These are phyloP conservation scores for Platyrinchus mystaceus DNA, from an alignment of 2,797 vertebrate genomes.

Conservation along the genomic window DNA sequence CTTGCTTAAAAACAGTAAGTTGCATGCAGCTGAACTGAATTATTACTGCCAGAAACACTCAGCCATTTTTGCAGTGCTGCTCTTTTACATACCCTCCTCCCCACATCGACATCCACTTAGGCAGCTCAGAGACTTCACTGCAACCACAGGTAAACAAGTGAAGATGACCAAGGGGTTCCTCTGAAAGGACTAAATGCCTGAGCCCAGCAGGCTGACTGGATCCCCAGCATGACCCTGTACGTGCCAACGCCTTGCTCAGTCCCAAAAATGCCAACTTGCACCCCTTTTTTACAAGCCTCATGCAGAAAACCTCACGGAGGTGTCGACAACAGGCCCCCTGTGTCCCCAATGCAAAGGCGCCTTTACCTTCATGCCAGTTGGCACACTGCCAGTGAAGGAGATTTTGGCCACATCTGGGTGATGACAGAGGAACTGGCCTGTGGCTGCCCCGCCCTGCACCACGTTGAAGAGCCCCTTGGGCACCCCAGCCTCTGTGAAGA, in stretches of 20 bases:
- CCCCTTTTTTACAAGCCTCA: neutral
- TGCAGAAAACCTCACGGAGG: neutral
- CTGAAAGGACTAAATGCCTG: neutral
- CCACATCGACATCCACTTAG: neutral
- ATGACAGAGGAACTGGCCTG: slow-evolving; percentile 89
- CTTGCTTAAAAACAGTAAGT: neutral
- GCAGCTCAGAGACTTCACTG: neutral
- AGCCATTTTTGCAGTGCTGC: neutral
- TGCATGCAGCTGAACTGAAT: neutral
- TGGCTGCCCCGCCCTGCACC: slow-evolving; percentile 91
- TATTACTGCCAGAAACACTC: neutral
- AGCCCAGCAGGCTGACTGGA: neutral
- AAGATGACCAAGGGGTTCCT: neutral
- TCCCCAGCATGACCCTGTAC: neutral
- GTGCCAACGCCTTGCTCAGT: neutral
- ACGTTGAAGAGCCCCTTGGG: slow-evolving; percentile 94
- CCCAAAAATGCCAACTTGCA: neutral
- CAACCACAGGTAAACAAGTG: neutral
- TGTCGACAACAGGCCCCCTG: fast-evolving
- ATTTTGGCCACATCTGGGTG: slow-evolving; percentile 92
- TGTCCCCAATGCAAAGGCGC: fast-evolving
- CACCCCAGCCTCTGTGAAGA: slow-evolving; percentile 87
- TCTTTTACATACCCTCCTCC: neutral
- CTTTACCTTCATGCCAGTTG: slow-evolving; percentile 91
- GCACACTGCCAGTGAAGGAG: slow-evolving; percentile 96